These are phyloP conservation scores for Baryphthengus martii DNA, from an alignment of 2,113 vertebrate species.

Conservation along the genomic window DNA sequence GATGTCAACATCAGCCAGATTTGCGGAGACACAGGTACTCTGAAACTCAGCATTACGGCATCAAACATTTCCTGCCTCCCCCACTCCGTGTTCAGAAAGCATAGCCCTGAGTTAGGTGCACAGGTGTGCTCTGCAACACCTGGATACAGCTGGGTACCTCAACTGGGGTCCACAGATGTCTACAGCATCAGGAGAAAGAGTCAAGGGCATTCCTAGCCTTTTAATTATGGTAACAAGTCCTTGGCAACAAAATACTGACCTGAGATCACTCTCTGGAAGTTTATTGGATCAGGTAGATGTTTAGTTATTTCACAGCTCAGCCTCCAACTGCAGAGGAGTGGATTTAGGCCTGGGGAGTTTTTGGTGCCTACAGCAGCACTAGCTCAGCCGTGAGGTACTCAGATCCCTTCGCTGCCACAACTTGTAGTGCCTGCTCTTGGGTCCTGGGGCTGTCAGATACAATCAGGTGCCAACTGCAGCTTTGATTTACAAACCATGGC, in stretches of 20 bases:
- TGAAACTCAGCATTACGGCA: not conserved
- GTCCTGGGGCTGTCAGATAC: not conserved
- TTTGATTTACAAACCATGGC: not conserved
- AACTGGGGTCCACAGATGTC: not conserved
- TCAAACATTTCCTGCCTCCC: not conserved
- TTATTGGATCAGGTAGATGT: rapidly evolving
- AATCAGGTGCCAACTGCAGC: rapidly evolving
- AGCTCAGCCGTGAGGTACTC: not conserved
- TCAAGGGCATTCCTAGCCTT: not conserved
- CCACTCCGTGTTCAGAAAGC: not conserved
- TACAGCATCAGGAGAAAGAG: not conserved
- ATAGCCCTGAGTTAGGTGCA: not conserved
- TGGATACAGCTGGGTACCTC: not conserved
- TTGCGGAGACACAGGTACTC: not conserved
- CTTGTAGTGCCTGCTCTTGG: rapidly evolving
- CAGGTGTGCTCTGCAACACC: not conserved
- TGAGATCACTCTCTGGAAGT: not conserved
- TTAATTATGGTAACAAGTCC: not conserved
- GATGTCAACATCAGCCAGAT: not conserved
- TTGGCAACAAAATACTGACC: not conserved
- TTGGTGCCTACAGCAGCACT: not conserved
- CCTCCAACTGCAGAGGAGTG: not conserved
- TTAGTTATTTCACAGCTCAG: not conserved
- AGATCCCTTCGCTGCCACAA: not conserved
- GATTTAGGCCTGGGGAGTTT: not conserved